These are phyloP conservation scores for Armadillidium nasatum DNA, from an alignment of 1,140 invertebrate genomes.

Conservation along the genomic window DNA sequence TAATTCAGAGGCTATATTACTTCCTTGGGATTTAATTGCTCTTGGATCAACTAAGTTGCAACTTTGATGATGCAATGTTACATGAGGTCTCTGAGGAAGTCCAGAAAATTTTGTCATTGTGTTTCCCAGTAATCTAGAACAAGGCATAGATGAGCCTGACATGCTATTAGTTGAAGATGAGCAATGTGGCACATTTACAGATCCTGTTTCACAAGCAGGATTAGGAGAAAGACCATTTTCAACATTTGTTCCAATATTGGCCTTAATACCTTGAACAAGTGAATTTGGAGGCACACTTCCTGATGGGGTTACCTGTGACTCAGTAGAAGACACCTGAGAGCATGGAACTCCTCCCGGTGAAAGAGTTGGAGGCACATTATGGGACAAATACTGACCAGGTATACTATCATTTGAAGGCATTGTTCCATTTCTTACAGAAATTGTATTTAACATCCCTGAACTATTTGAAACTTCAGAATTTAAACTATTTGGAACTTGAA, in stretches of 20 bases:
- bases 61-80: neutral
- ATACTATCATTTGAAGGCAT: conserved; percentile 1
- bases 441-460: neutral
- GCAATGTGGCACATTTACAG: neutral
- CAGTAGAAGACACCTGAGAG: neutral
- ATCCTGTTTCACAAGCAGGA: neutral
- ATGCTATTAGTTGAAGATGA: neutral
- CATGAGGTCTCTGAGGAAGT: neutral
- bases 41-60: neutral
- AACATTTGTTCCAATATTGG: neutral
- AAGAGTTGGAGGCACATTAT: neutral
- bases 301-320: neutral
- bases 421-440: neutral
- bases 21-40: neutral
- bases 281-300: conserved; percentile 2
- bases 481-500: neutral
- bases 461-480: neutral
- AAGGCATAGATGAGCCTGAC: neutral
- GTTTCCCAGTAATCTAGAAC: neutral
- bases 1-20: neutral
- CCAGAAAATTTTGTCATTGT: conserved; percentile 1
- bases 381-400: neutral
- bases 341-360: neutral
- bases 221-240: neutral
- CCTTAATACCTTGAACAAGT: neutral